Evolutionary conservation across 2,113 vertebrate genomes (phyloP).

Genomic region (Vulpes lagopus): DNA sequence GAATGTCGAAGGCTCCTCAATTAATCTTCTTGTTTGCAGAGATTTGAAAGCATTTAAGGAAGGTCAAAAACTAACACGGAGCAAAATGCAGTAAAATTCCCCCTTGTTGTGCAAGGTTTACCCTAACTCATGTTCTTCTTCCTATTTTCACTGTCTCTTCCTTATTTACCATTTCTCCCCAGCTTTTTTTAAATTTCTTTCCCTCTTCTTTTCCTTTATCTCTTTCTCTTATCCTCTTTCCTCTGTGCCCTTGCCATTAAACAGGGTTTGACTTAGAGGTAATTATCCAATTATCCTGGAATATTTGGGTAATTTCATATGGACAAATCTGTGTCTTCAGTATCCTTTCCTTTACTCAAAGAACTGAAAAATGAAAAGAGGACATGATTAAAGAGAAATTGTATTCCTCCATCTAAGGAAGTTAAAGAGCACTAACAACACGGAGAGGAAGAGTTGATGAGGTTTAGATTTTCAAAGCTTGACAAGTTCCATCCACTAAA

Average conservation of each 20-base stretch:
- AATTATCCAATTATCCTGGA: background rate
- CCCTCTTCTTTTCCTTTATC: background rate
- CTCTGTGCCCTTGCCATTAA: background rate
- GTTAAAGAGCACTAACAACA: background rate
- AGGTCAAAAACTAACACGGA: slow-evolving; percentile 79
- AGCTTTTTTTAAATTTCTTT: background rate
- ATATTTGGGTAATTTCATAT: background rate
- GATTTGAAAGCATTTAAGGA: slow-evolving; percentile 71
- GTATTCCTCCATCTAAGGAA: background rate
- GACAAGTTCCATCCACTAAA: background rate
- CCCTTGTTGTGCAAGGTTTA: background rate
- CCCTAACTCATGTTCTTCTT: background rate
- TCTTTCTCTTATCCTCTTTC: background rate
- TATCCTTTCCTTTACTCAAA: background rate
- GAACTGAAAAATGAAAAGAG: background rate
- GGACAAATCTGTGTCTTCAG: background rate
- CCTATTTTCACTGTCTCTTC: background rate
- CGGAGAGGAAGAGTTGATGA: background rate
- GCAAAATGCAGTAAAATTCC: slow-evolving; percentile 34
- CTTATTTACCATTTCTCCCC: background rate
- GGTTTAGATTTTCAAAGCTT: slow-evolving; percentile 33
- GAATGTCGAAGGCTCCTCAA: slow-evolving; percentile 74
- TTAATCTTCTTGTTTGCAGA: slow-evolving; percentile 81
- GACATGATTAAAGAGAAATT: background rate
- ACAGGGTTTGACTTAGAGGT: background rate